Conservation (phyloP, 2,113 vertebrate species). For the Centropus unirufus region DNA sequence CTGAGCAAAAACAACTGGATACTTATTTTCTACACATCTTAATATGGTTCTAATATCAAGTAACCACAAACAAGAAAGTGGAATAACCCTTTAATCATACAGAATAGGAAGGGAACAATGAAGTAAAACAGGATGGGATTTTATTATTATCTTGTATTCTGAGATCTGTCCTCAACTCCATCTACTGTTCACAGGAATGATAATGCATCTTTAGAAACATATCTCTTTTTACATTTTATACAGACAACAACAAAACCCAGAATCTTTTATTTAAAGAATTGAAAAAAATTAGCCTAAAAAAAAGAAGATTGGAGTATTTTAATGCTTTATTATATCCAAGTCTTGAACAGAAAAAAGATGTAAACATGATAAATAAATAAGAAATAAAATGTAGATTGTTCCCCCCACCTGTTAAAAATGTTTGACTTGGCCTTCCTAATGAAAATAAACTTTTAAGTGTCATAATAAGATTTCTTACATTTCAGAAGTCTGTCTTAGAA, state of each 20-base stretch:
- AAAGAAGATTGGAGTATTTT: slow-evolving; percentile 64
- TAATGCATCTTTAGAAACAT: slow-evolving; percentile 73
- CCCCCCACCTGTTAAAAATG: slow-evolving; percentile 67
- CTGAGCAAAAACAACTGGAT: slow-evolving; percentile 75
- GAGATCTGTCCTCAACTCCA: slow-evolving; percentile 59
- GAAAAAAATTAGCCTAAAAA: slow-evolving; percentile 55
- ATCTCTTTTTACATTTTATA: slow-evolving; percentile 77
- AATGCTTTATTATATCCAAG: slow-evolving; percentile 81
- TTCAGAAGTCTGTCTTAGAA: slow-evolving; percentile 52
- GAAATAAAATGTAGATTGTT: slow-evolving; percentile 76
- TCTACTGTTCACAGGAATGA: slow-evolving; percentile 75
- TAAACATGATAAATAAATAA: slow-evolving; percentile 88
- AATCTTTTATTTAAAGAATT: slow-evolving; percentile 61
- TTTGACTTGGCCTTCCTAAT: slow-evolving; percentile 66
- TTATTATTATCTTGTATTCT: slow-evolving; percentile 63
- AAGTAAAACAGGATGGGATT: slow-evolving; percentile 65
- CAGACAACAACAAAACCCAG: slow-evolving; percentile 69
- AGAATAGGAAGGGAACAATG: slow-evolving; percentile 64
- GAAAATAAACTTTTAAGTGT: slow-evolving; percentile 41
- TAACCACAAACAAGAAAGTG: slow-evolving; percentile 79
- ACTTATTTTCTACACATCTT: slow-evolving; percentile 77
- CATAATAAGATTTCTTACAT: slow-evolving; percentile 7
- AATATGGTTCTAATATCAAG: slow-evolving; percentile 75
- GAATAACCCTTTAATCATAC: slow-evolving; percentile 79
- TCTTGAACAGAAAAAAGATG: slow-evolving; percentile 76